phyloP scores from a whole-genome alignment of 2,888 invertebrate genomes.

The Spilosoma lubricipeda region DNA sequence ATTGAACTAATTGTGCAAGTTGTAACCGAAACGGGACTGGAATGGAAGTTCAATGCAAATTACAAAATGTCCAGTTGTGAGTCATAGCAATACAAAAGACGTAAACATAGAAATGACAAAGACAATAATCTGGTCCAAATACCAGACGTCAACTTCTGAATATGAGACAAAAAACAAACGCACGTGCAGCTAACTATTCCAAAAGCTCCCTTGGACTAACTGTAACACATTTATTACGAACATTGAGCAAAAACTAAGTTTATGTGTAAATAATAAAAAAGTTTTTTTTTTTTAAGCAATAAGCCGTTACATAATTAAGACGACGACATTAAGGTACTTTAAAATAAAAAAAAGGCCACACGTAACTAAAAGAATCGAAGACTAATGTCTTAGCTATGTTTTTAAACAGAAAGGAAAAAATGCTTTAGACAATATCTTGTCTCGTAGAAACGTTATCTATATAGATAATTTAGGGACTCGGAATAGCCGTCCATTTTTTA shows the following conservation, averaged over 20 bases:
- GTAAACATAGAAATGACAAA: slow-evolving; percentile 56
- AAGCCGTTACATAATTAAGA: slow-evolving; percentile 78
- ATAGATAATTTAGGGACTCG: slow-evolving; percentile 18
- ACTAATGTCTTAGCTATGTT: slow-evolving; percentile 65
- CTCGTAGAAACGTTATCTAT: slow-evolving; percentile 10
- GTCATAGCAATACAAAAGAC: slow-evolving; percentile 48
- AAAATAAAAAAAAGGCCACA: slow-evolving; percentile 70
- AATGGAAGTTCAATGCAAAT: slow-evolving; percentile 33
- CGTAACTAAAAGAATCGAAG: slow-evolving; percentile 71
- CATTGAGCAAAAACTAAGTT: slow-evolving; percentile 38
- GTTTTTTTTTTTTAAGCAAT: slow-evolving; percentile 59
- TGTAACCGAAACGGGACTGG: background rate
- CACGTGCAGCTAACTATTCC: slow-evolving; percentile 59
- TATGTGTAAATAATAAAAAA: slow-evolving; percentile 27
- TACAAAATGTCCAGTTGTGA: slow-evolving; percentile 41
- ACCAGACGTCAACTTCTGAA: slow-evolving; percentile 54
- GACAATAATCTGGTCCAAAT: slow-evolving; percentile 53
- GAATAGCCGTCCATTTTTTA: background rate
- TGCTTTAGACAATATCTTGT: slow-evolving; percentile 1
- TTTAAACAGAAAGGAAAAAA: slow-evolving; percentile 47
- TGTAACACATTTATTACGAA: slow-evolving; percentile 46
- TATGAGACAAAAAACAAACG: slow-evolving; percentile 56
- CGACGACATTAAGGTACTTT: slow-evolving; percentile 69
- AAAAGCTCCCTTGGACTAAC: slow-evolving; percentile 48
- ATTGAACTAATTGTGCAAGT: background rate